Base-by-base conservation (phyloP, 1,140 invertebrate genomes). In the Aphis craccivora region DNA sequence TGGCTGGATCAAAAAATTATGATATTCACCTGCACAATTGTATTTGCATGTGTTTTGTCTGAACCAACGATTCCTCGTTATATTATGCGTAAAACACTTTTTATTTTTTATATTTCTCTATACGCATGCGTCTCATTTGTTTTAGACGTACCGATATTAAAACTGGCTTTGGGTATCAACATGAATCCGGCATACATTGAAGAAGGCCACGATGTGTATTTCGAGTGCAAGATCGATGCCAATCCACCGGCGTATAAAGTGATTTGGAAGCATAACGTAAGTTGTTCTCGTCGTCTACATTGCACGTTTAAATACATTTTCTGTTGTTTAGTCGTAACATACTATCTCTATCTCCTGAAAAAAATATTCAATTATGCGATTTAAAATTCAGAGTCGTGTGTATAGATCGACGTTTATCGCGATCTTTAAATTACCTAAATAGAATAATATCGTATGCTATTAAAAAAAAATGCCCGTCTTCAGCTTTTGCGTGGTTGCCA, bases 251-350 rank as follows among this genome's bases (percentile, higher is more conserved):
- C 97, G 94, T 98, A 98, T 95, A 98, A 98, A 97, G 97, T 98
- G 94, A 96, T 98, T 81, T 98, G 98, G 98, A 97, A 97, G 95
- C 98, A 98, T 95, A 98, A 98, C 95, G 98, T 98, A 96, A 98
- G 97, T 97, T 43, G 11, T 45, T 9, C 7, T 45, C 9, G 25
- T 86, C 20, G 22, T 83, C 81, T 14, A 51, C 30, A 11, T 8
- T 1, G 37, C 0, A 25, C 9, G 25, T 30, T 45, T 8, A 14
- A 67, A n/a, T 67, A 67, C 25, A 30, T 60, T 67, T 67, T 4
- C 25, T 30, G 30, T 14, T 30, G 30, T 14, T n/a, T n/a, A 30
- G 11, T 30, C 14, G 4, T n/a, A 76, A 76, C 18, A n/a, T 18
- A 30, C 9, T 60, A 76, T n/a, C 18, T 18, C 4, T 6, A n/a